Conservation (phyloP, 2,797 vertebrate species). For the Perodicticus potto region DNA sequence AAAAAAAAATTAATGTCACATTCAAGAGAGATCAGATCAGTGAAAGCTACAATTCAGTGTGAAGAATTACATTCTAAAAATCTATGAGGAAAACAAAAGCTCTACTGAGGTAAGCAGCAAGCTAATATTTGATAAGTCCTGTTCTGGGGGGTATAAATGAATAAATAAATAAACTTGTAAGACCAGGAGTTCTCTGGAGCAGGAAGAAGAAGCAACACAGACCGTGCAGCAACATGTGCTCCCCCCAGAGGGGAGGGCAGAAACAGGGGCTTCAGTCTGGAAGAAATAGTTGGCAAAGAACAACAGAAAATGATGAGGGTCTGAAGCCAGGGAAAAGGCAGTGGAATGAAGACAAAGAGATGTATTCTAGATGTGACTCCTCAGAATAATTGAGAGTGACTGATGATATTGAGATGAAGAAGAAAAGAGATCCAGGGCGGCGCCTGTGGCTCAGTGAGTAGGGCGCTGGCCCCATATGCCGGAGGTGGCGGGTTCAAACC, state of each 20-base stretch:
- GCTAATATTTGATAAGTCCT: not conserved
- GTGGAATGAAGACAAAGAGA: not conserved
- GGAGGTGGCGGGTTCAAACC: no score
- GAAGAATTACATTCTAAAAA: slow-evolving; percentile 43
- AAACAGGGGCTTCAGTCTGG: not conserved
- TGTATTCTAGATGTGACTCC: not conserved
- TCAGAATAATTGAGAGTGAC: not conserved
- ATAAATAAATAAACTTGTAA: not conserved
- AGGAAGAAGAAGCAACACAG: not conserved
- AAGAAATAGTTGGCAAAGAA: not conserved
- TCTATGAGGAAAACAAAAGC: not conserved
- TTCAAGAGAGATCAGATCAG: not conserved
- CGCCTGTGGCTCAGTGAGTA: no score
- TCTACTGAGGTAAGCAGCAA: not conserved
- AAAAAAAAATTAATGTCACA: not conserved
- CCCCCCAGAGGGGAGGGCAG: not conserved
- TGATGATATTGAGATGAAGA: not conserved
- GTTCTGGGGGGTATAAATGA: not conserved
- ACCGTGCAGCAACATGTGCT: not conserved
- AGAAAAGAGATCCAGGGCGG: not conserved
- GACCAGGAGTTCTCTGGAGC: not conserved
- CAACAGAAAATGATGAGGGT: not conserved
- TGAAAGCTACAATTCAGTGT: not conserved
- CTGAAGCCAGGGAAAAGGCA: not conserved
- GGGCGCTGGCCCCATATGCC: no score